Base-by-base conservation (phyloP, 2,113 vertebrate species). In the Pedetes capensis region DNA sequence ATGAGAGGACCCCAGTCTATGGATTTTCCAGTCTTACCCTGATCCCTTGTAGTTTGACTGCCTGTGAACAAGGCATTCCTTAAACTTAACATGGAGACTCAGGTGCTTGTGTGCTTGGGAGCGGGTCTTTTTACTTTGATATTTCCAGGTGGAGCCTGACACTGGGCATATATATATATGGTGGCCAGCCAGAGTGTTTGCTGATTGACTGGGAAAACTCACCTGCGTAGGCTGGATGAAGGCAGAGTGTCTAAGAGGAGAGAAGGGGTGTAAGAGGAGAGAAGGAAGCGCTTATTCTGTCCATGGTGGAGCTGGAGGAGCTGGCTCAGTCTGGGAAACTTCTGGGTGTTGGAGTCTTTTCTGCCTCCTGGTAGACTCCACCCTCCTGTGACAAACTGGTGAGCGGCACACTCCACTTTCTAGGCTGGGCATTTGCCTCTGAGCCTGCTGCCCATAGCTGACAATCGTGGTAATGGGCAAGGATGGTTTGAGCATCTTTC, bases 1-100 rank as follows among this genome's bases (percentile, higher is more conserved):
- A 5, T 1, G 2, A 25, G 39, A 18, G 11, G 37, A 42, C 34
- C 14, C 42, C 8, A 3, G 0, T 10, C 7, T 9, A 8, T 1
- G 51, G 75, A 5, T 16, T 55, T 57, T 17, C 78, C 9, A 0
- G 1, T 59, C 53, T 39, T 12, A 7, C 34, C 22, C 64, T 39
- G 18, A 25, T 27, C 78, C 37, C 34, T n/a, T 23, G 23, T 0
- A 16, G 23, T 55, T 42, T 42, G 37, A 29, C 20, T 22, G 8
- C 39, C 42, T 42, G 13, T 22, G 29, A 57, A 34, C 11, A 1
- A 55, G 37, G 18, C 17, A 75, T 53, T 39, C 17, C 13, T 78
- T 23, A 11, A 61, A 32, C 13, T 23, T 37, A 9, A 14, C 25
- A 0, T 6, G 11, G 10, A 59, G 39, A 20, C 9, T 59, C 57